Base-by-base conservation (phyloP, 2,797 vertebrate genomes). In the Tragelaphus eurycerus region DNA sequence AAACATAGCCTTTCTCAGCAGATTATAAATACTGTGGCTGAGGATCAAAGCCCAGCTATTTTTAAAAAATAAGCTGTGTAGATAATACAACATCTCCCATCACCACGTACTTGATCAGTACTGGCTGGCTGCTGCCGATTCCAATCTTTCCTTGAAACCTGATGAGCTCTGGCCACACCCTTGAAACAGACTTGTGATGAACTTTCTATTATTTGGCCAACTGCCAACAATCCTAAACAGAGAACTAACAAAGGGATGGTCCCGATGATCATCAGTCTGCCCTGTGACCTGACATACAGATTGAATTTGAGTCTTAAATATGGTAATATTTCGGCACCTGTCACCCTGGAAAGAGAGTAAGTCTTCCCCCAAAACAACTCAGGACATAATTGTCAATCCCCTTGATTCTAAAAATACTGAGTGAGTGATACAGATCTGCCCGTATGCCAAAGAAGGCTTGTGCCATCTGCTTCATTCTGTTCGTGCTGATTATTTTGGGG, bases 341-440 rank as follows among this genome's bases (percentile, higher is more conserved):
- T 98, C 95, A 93, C 92, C 79, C 87, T 97, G 96, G 97, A 98
- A 97, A 97, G 97, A 96, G 74, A 96, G 96, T 96, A 95, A 93
- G 78, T 78, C 93, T 96, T 96, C 86, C 85, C 96, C 94, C 84
- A 48, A 97, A 98, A 98, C 92, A 97, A 96, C 95, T 95, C 97
- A 87, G 97, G 94, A 55, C 94, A 94, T 92, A 90, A 96, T 97
- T 97, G 94, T 93, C 97, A 97, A 93, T 92, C 93, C 95, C 67
- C 96, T 92, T 95, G 91, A 93, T 97, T 98, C 97, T 98, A 98
- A 97, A 98, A 98, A 98, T 97, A 97, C 88, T 93, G 91, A 98
- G 90, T 93, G 93, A 98, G 98, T 96, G 97, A 98, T 89, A 98
- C 54, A 84, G 98, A 98, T 86, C 91, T 97, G 96, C 46, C 79